Conservation (phyloP, 2,888 invertebrate species). For the Drosophila quinaria region DNA sequence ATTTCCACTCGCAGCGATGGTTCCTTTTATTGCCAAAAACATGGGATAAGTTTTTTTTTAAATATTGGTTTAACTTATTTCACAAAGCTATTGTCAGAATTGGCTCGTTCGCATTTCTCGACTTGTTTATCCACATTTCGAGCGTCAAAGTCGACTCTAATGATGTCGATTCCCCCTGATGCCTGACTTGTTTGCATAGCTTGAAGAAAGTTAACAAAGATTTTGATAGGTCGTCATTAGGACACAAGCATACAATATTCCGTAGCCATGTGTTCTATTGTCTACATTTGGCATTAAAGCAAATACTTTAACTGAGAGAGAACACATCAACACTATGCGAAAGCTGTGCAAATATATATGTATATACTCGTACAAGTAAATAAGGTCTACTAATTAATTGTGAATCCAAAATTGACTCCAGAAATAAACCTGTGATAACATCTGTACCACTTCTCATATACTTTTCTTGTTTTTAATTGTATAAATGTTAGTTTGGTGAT, state of each 20-base stretch:
- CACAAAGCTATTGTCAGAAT: slow-evolving; percentile 32
- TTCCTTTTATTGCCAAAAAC: slow-evolving; percentile 59
- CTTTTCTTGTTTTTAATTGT: not conserved
- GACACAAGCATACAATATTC: slow-evolving; percentile 19
- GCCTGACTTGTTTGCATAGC: slow-evolving; percentile 60
- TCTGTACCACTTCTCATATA: not conserved
- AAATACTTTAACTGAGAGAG: slow-evolving; percentile 6
- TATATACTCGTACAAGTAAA: not conserved
- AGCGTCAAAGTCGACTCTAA: slow-evolving; percentile 21
- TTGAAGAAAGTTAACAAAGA: slow-evolving; percentile 51
- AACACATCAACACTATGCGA: not conserved
- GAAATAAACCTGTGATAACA: slow-evolving; percentile 7
- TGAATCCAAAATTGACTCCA: not conserved
- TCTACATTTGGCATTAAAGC: not conserved
- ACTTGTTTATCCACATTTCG: slow-evolving; percentile 27
- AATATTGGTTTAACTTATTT: slow-evolving; percentile 60
- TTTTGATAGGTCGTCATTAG: slow-evolving; percentile 51
- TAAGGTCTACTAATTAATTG: not conserved
- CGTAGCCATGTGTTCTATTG: slow-evolving; percentile 57
- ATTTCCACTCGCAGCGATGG: slow-evolving; percentile 4
- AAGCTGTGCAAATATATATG: slow-evolving; percentile 50
- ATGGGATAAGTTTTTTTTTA: slow-evolving; percentile 3
- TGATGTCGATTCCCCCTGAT: slow-evolving; percentile 6
- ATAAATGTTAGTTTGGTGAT: not conserved
- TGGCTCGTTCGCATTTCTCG: slow-evolving; percentile 10